Base-by-base conservation (phyloP, 2,888 invertebrate species). In the Anoplius nigerrimus region DNA sequence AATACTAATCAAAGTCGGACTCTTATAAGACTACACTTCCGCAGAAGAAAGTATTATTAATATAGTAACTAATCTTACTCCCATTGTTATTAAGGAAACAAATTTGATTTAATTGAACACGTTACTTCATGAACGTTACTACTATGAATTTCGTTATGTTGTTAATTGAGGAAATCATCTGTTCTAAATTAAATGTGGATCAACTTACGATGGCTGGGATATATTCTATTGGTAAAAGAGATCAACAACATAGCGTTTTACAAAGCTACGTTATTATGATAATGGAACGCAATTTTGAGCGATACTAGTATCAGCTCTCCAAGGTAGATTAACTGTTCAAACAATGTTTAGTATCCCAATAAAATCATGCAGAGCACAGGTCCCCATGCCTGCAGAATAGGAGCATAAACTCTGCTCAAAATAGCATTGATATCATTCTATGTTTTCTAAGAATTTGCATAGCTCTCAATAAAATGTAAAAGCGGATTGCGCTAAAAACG, bases 331-430 rank as follows among this genome's bases (percentile, higher is more conserved):
- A 21, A 24, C 27, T 20, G 13, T 52, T n/a, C n/a, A 13, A 42
- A 43, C 16, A 56, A 24, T 62, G 13, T 58, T 65, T 8, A 11
- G 27, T 20, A 18, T 43, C 61, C 51, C 51, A 34, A 53, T 58
- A 54, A 48, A 16, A 71, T 62, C 76, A 76, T 76, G 76, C 75
- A 72, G 69, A 66, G 61, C 62, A 72, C 59, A 65, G 65, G 57
- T 66, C 59, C 61, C 58, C 72, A 72, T 76, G 68, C 70, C 69
- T 75, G 63, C 57, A 66, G 66, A 42, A 65, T 20, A 59, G 58
- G 46, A 27, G 34, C 21, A 56, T 57, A 66, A 52, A 68, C 54
- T 43, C 24, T 21, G 34, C 22, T 61, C 70, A 51, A 60, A 21
- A 24, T 58, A 27, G 45, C 51, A 63, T 24, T 57, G 52, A 51